Percentiles rank a stretch among this genome's conserved stretches.
Conservation (phyloP, 1,140 invertebrate genomes). For the Bombus ignitus region DNA sequence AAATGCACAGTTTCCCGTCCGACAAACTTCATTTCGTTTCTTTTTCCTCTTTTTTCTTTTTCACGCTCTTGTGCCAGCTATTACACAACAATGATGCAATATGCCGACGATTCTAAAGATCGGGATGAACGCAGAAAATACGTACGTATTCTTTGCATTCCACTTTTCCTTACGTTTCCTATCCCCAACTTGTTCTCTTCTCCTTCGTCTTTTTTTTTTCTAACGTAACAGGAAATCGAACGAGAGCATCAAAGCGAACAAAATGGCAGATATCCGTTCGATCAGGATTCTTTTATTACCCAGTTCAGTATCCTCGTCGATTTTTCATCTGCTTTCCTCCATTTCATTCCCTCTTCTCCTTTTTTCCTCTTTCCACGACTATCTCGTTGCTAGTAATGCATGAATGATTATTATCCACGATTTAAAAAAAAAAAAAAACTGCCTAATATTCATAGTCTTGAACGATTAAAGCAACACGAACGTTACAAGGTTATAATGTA, state of each 20-base stretch:
- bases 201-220: not conserved
- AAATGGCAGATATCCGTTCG: slow-evolving; percentile 8
- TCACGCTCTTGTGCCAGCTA: not conserved
- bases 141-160: not conserved
- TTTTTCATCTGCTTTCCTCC: slow-evolving; percentile 1
- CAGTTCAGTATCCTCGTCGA: not conserved
- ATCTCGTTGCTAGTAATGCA: not conserved
- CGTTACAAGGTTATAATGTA: not conserved
- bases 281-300: slow-evolving; percentile 21
- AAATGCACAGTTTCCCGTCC: slow-evolving; percentile 14
- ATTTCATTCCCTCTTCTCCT: too few species aligned
- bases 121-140: slow-evolving; percentile 6
- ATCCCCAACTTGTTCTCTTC: not conserved
- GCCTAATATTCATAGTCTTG: not conserved
- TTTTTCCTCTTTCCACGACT: not conserved
- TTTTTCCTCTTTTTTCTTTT: not conserved
- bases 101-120: slow-evolving; percentile 7
- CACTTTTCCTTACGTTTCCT: not conserved
- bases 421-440: not conserved
- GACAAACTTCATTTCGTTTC: not conserved
- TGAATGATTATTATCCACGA: not conserved
- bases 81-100: slow-evolving; percentile 23
- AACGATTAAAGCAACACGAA: not conserved
- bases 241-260: not conserved
- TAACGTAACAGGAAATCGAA: not conserved